Evolutionary conservation across 2,888 invertebrate species (phyloP).

Genomic region (Nomada lathburiana): DNA sequence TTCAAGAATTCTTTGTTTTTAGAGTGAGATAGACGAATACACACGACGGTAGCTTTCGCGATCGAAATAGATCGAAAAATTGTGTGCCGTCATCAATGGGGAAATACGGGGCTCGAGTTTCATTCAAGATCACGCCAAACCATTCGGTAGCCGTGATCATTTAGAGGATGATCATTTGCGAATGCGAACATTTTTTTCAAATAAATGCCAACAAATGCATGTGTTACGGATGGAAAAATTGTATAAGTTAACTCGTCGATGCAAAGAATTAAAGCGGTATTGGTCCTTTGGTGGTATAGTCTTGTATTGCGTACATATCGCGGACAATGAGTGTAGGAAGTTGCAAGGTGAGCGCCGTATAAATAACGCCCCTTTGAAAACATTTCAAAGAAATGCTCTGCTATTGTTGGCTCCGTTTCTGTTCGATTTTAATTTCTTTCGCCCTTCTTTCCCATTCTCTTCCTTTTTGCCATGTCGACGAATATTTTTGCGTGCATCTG

Average conservation of each 20-base stretch:
- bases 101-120: too few species aligned
- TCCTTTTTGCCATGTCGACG: background rate
- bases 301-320: slow-evolving; percentile 35
- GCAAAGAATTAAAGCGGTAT: slow-evolving; percentile 46
- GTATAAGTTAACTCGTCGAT: background rate
- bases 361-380: slow-evolving; percentile 8
- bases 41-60: too few species aligned
- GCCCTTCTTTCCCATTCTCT: background rate
- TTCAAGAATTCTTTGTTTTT: too few species aligned
- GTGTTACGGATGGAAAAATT: background rate
- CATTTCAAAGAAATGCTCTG: slow-evolving; percentile 5
- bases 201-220: slow-evolving; percentile 23
- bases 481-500: background rate
- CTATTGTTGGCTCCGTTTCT: background rate
- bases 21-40: too few species aligned
- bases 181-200: background rate
- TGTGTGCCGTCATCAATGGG: too few species aligned
- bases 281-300: background rate
- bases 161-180: too few species aligned
- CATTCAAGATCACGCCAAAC: too few species aligned
- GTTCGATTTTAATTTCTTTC: background rate
- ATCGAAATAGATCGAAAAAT: too few species aligned
- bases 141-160: too few species aligned
- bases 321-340: slow-evolving; percentile 10
- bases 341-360: slow-evolving; percentile 9